A percentile compares a stretch with the other conserved stretches of the same genome.
These are phyloP conservation scores for Thera britannica DNA, from an alignment of 2,888 invertebrate species.

Conservation along the genomic window DNA sequence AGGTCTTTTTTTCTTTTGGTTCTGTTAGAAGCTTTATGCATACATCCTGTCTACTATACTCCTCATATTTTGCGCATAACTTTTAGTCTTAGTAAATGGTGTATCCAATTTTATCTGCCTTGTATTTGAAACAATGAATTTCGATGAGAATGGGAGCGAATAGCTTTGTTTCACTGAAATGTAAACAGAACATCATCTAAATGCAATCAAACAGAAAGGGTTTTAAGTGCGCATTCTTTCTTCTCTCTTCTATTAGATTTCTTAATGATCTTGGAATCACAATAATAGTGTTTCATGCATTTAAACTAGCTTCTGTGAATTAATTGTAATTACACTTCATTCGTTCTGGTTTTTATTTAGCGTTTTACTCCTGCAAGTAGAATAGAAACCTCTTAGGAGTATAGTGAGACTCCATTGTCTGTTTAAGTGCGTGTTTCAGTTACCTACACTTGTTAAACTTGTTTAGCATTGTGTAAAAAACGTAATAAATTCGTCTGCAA, in stretches of 20 bases:
- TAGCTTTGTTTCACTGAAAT: too few species aligned
- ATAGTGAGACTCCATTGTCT: constrained; percentile 1
- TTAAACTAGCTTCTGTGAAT: constrained; percentile 9
- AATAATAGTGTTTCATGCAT: not conserved
- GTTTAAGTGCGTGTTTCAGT: constrained; percentile 2
- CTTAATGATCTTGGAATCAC: not conserved
- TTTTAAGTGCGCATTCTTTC: not conserved
- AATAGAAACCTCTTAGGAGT: not conserved
- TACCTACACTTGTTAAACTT: not conserved
- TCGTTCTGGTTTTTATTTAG: not conserved
- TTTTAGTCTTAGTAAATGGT: too few species aligned
- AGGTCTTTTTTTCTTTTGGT: too few species aligned
- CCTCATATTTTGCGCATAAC: too few species aligned
- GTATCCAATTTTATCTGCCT: too few species aligned
- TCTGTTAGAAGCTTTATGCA: too few species aligned
- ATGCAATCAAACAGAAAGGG: not conserved
- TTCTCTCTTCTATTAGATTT: not conserved
- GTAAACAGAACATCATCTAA: too few species aligned
- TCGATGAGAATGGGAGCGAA: too few species aligned
- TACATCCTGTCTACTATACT: too few species aligned
- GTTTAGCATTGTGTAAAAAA: not conserved
- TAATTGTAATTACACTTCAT: not conserved
- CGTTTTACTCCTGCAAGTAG: not conserved
- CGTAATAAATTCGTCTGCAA: not conserved
- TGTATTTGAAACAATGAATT: too few species aligned